Conservation (phyloP, 2,113 vertebrate species). For the Ciconia boyciana region DNA sequence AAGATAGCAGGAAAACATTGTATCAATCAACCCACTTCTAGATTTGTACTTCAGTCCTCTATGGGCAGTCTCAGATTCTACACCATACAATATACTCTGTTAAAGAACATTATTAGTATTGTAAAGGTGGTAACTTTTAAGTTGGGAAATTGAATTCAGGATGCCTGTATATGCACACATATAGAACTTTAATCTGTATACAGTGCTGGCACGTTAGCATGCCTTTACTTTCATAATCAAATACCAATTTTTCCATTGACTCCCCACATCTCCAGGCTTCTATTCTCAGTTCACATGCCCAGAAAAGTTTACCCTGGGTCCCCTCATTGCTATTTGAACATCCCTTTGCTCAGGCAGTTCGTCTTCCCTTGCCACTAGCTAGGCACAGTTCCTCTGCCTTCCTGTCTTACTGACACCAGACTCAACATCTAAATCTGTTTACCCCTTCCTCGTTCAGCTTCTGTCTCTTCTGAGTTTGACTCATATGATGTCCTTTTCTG, state of each 20-base stretch:
- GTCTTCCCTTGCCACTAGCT: background rate
- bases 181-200: background rate
- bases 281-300: background rate
- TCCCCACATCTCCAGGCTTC: background rate
- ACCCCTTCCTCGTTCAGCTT: background rate
- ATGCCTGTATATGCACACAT: fast-evolving
- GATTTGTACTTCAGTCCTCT: background rate
- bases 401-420: background rate
- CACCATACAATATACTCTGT: background rate
- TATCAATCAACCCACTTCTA: background rate
- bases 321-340: background rate
- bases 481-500: background rate
- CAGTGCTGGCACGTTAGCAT: background rate
- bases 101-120: background rate
- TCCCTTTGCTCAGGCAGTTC: background rate
- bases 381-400: background rate
- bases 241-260: background rate
- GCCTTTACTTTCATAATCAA: background rate
- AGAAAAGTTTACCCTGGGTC: background rate
- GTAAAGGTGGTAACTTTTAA: background rate
- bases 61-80: background rate
- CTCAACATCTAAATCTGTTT: background rate
- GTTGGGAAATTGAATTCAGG: background rate
- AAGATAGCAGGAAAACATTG: background rate
- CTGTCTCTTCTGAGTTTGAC: background rate